Evolutionary conservation across 2,797 vertebrate species (phyloP), one percentile per base, ranked within the genome.

Genomic region (Malurus leucopterus): DNA sequence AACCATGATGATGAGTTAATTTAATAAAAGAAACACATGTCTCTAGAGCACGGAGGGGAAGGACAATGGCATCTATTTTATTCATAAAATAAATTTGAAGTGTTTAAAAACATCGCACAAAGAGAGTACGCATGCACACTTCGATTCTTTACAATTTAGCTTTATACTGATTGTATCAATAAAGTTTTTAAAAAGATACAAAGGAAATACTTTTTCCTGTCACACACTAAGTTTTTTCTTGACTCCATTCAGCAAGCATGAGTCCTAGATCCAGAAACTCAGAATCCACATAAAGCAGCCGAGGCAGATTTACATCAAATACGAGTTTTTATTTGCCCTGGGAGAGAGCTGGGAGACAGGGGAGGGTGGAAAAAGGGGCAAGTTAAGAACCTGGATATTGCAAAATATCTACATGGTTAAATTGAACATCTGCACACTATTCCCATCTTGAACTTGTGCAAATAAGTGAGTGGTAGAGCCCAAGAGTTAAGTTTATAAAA

Each of bases 1-100:
- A 77, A 57, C 27, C 26, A 34, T 1, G 19, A 79, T 65, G 57
- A 90, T 68, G 65, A 95, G 80, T 85, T 81, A 91, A 96, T 67
- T 86, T 91, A 64, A 81, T 54, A 77, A 89, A 57, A 49, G 38
- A 88, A 94, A 88, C 61, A 72, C 14, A 30, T 46, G 30, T 70
- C 50, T 90, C 58, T 27, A 15, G 77, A 91, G 38, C 36, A 50
- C n/a, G 47, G 23, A 15, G 51, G 34, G 7, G 38, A 82, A 70
- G 26, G 40, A 64, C 58, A 82, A 64, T 24, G 34, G 61, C n/a
- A 58, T 74, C 43, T 70, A 36, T 78, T 80, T 90, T 80, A 78
- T 61, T 81, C 24, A 65, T 59, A 82, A 78, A 84, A 78, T 54
- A 9, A 73, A 22, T n/a, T 9, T 43, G 16, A 40, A 73, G 7